A percentile compares a stretch with the other conserved stretches of the same genome.
Conservation (phyloP, 2,888 invertebrate species). For the Lasiommata megera region DNA sequence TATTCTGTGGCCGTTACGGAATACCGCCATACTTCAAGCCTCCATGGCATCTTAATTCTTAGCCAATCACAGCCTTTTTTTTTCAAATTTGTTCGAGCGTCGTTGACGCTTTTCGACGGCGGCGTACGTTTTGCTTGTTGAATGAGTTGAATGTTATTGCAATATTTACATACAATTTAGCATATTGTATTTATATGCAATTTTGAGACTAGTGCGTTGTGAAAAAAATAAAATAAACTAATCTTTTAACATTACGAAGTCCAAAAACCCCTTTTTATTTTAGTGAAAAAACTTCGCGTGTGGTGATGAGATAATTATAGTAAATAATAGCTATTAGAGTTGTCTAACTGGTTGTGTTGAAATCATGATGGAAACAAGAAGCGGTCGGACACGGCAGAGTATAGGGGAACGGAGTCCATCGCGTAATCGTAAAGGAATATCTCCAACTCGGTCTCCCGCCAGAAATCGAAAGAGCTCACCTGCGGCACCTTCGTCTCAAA, state of each 20-base stretch:
- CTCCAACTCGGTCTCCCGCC: constrained; percentile 72
- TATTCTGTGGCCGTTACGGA: constrained; percentile 30
- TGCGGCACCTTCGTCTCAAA: constrained; percentile 43
- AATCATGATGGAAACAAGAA: constrained; percentile 65
- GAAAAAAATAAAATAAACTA: not conserved
- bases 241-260: not conserved
- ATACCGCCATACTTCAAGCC: constrained; percentile 48
- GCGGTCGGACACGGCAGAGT: constrained; percentile 59
- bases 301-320: constrained; percentile 66
- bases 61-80: constrained; percentile 60
- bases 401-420: constrained; percentile 60
- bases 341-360: constrained; percentile 32
- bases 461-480: constrained; percentile 66
- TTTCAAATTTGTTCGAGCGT: constrained; percentile 69
- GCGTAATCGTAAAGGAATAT: constrained; percentile 58
- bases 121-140: constrained; percentile 35
- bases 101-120: constrained; percentile 58
- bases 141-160: not conserved
- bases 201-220: not conserved
- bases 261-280: constrained; percentile 13
- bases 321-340: constrained; percentile 30
- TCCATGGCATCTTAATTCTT: no score
- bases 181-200: no score
- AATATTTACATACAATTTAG: no score
- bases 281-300: constrained; percentile 46